Base-by-base conservation (phyloP, 92 coral and sea anemone genomes). In the Actinernus sp. region DNA sequence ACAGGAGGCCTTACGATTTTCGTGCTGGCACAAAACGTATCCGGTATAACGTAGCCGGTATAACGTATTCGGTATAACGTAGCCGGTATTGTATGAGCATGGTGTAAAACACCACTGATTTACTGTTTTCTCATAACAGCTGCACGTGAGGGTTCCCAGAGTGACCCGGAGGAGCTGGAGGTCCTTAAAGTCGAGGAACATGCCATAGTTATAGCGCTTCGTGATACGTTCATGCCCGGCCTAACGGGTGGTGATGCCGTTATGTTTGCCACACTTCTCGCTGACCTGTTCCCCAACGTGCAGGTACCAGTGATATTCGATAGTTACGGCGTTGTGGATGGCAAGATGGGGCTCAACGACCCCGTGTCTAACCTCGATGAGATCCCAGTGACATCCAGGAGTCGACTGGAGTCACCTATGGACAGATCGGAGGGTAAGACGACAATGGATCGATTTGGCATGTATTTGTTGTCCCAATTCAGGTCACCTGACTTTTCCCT, bases 161-260 rank as follows among this genome's bases (percentile, higher is more conserved):
- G 49, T 8, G 51, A 18, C 25, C 46, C 43, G 4, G 88, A 76
- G 1, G 76, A 65, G 30, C 65, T 55, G 49, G 65, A 61, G 26
- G 52, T 51, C 26, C 83, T 67, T 7, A 78, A 61, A 51, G 61
- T 88, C 4, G 99, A 95, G 59, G 92, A 95, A 64, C 69, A 56
- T 32, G 97, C 92, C 0, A 64, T 95, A 1, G 95, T 95, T 5
- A 68, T 91, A 33, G 92, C 95, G 29, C 63, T 87, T 33, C 68
- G 99, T 17, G 99, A 95, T 64, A 76, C 92, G 3, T 91, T 75
- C 83, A 78, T 95, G 58, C 99, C 98, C 1, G 97, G 91, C 22
- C 74, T 95, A 3, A 76, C 79, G 24, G 74, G 78, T 26, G 82
- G 88, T 16, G 99, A 94, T 52, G 95, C 95, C 17, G 89, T 87